phyloP scores from a whole-genome alignment of 2,113 vertebrate genomes.

The Cavia porcellus region DNA sequence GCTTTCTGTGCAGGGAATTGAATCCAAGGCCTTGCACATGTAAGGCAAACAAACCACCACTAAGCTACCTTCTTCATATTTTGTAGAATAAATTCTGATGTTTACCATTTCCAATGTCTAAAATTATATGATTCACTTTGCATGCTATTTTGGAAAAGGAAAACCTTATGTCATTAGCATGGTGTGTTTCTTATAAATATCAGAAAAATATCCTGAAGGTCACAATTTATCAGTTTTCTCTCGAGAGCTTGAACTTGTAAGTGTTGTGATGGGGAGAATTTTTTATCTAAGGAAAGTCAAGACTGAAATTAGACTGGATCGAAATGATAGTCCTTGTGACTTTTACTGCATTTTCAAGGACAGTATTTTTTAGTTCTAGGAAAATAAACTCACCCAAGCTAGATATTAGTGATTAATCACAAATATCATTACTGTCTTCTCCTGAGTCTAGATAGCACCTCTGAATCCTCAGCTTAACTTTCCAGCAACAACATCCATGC shows the following conservation, averaged over 20 bases:
- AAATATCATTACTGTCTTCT: neutral
- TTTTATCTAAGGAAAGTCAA: constrained; percentile 14
- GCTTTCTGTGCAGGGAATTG: neutral
- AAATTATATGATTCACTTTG: neutral
- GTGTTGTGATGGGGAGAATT: neutral
- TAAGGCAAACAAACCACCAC: neutral
- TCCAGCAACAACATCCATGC: neutral
- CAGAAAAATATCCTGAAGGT: neutral
- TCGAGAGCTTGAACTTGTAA: neutral
- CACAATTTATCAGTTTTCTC: neutral
- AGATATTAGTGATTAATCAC: neutral
- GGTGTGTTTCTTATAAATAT: neutral
- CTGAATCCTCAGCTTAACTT: neutral
- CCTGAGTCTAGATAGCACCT: neutral
- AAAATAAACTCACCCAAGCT: neutral
- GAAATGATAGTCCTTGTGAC: neutral
- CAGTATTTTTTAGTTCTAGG: neutral
- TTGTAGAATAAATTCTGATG: constrained; percentile 21
- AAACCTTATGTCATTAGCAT: neutral
- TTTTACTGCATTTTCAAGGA: constrained; percentile 28
- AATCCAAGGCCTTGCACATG: neutral
- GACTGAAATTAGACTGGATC: constrained; percentile 34
- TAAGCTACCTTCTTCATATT: neutral
- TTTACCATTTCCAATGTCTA: constrained; percentile 5
- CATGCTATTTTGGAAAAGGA: neutral